phyloP scores from a whole-genome alignment of 2,113 vertebrate species.

The Tupaia chinensis region DNA sequence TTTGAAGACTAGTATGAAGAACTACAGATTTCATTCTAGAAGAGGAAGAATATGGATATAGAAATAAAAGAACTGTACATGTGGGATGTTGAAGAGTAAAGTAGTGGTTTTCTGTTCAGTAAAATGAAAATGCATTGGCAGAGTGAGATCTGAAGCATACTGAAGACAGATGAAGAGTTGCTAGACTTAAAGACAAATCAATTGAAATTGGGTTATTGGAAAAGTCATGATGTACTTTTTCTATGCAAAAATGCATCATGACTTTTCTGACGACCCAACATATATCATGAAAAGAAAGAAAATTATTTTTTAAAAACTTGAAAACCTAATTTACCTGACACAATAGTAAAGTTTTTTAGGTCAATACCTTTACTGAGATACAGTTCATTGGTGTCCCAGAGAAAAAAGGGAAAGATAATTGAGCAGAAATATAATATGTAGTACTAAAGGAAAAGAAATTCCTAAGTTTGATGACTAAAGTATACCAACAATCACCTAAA shows the following conservation, averaged over 20 bases:
- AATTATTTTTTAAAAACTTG: not conserved
- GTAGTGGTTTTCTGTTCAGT: not conserved
- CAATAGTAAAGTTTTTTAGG: too few species aligned
- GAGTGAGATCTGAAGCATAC: not conserved
- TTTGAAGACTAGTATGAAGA: not conserved
- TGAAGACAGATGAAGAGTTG: not conserved
- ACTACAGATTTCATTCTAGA: not conserved
- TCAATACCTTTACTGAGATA: not conserved
- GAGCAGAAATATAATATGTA: not conserved
- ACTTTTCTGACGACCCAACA: too few species aligned
- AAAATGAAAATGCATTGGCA: not conserved
- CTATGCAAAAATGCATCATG: too few species aligned
- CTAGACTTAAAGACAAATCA: not conserved
- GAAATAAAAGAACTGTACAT: not conserved
- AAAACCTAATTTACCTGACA: not conserved
- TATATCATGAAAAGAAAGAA: not conserved
- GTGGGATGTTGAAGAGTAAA: not conserved
- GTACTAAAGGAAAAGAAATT: not conserved
- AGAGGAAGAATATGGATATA: not conserved
- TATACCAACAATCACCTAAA: too few species aligned
- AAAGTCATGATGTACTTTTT: too few species aligned
- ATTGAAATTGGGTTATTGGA: not conserved
- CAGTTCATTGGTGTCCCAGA: not conserved
- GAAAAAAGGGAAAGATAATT: not conserved
- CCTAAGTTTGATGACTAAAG: not conserved